Percentiles rank a stretch among this genome's conserved stretches.
Evolutionary conservation across 2,888 invertebrate genomes (phyloP).

Genomic region (Escarpia spicata): DNA sequence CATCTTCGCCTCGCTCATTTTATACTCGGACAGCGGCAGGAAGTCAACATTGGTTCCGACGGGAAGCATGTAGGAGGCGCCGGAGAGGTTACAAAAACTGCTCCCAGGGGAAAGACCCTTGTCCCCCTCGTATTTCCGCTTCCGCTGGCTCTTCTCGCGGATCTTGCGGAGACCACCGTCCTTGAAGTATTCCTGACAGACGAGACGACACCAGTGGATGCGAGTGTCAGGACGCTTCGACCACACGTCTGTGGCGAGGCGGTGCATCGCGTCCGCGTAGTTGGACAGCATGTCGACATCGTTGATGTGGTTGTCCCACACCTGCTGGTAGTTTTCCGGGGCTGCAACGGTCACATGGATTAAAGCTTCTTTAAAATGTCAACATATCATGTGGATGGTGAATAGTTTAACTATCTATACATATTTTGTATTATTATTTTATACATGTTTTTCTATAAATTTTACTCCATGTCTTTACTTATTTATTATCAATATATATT

Average conservation of each 20-base stretch:
- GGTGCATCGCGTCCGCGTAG: conserved; percentile 63
- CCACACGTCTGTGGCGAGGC: conserved; percentile 61
- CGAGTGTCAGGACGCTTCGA: conserved; percentile 51
- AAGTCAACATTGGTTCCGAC: not conserved
- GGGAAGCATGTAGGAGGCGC: not conserved
- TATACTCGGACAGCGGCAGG: not conserved
- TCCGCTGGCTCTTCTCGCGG: conserved; percentile 53
- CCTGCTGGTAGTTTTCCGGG: conserved; percentile 47
- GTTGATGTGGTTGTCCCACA: conserved; percentile 59
- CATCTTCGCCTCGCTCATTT: not conserved
- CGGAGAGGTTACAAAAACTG: not conserved
- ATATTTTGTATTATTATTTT: too few relatives aligned
- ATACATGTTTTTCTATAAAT: too few relatives aligned
- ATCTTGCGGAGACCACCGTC: conserved; percentile 52
- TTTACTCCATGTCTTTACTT: too few relatives aligned
- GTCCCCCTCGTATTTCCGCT: conserved; percentile 31
- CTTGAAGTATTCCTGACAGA: conserved; percentile 56
- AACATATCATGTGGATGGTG: not conserved
- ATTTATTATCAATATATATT: too few relatives aligned
- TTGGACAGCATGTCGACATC: conserved; percentile 48
- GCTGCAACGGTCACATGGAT: conserved; percentile 34
- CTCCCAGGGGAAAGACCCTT: not conserved
- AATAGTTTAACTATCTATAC: too few relatives aligned
- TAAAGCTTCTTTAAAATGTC: not conserved
- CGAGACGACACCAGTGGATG: conserved; percentile 57